phyloP scores from a whole-genome alignment of 2,888 invertebrate species.

The Hemithea aestivaria region DNA sequence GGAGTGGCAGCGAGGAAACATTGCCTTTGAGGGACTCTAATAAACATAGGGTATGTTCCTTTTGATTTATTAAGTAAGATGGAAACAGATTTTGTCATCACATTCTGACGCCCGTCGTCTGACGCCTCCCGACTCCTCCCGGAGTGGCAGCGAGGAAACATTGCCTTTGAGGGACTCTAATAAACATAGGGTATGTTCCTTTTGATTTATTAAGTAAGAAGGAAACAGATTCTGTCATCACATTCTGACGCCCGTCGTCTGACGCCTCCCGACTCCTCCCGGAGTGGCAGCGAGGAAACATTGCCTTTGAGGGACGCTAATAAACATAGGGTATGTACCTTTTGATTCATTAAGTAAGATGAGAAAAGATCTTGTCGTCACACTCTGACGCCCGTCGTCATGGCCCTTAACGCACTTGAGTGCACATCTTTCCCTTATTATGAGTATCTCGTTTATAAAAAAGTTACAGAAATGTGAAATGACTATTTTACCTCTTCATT shows the following conservation, averaged over 20 bases:
- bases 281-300: slow-evolving; percentile 70
- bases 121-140: slow-evolving; percentile 66
- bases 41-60: slow-evolving; percentile 56
- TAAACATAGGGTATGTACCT: slow-evolving; percentile 56
- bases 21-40: slow-evolving; percentile 60
- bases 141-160: slow-evolving; percentile 70
- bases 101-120: slow-evolving; percentile 67
- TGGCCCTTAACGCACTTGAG: no score
- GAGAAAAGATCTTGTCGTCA: no score
- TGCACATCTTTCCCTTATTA: no score
- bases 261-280: slow-evolving; percentile 66
- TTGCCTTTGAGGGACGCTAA: slow-evolving; percentile 60
- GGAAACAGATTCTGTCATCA: slow-evolving; percentile 85
- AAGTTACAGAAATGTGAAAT: no score
- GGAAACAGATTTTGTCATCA: slow-evolving; percentile 85
- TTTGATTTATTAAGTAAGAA: background rate
- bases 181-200: slow-evolving; percentile 56
- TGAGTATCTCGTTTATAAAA: no score
- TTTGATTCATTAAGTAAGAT: background rate
- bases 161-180: slow-evolving; percentile 60
- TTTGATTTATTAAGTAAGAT: background rate
- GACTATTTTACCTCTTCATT: no score
- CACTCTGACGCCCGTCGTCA: no score
- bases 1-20: slow-evolving; percentile 70
- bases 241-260: slow-evolving; percentile 67